Percentiles rank a stretch among this genome's conserved stretches.
phyloP scores from a whole-genome alignment of 2,797 vertebrate genomes.

The Ctenochaetus hawaiiensis region DNA sequence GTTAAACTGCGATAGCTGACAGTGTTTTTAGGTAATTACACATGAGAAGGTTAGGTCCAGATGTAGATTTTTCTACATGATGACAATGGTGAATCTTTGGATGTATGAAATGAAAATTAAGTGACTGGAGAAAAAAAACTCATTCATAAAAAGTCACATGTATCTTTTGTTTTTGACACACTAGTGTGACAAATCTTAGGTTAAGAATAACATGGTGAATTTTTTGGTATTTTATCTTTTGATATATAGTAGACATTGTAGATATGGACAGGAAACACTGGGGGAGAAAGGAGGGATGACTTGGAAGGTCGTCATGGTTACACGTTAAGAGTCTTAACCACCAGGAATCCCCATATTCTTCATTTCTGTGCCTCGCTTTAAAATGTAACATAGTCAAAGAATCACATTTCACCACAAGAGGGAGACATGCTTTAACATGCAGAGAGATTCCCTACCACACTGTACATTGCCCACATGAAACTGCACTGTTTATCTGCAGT shows the following conservation, averaged over 20 bases:
- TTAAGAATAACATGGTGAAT: neutral
- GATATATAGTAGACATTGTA: neutral
- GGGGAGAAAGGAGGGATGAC: neutral
- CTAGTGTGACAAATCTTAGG: neutral
- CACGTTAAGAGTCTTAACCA: neutral
- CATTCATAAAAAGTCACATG: neutral
- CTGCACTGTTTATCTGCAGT: constrained; percentile 19
- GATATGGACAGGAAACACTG: neutral
- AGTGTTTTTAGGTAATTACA: constrained; percentile 44
- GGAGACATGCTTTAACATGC: constrained; percentile 72
- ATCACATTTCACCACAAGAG: constrained; percentile 76
- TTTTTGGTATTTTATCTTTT: neutral
- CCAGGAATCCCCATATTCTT: neutral
- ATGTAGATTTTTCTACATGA: constrained; percentile 9
- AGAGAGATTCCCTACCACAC: constrained; percentile 15
- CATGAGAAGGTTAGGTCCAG: constrained; percentile 16
- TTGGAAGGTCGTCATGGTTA: neutral
- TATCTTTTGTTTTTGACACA: neutral
- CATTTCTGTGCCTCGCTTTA: constrained; percentile 7
- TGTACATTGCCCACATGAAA: constrained; percentile 24
- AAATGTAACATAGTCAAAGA: constrained; percentile 12
- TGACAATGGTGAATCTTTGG: constrained; percentile 13
- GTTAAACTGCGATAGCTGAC: constrained; percentile 21
- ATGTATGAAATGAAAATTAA: neutral
- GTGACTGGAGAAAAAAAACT: neutral